Percentiles rank a stretch among this genome's conserved stretches.
phyloP scores from a whole-genome alignment of 2,797 vertebrate species.

The Peromyscus eremicus region DNA sequence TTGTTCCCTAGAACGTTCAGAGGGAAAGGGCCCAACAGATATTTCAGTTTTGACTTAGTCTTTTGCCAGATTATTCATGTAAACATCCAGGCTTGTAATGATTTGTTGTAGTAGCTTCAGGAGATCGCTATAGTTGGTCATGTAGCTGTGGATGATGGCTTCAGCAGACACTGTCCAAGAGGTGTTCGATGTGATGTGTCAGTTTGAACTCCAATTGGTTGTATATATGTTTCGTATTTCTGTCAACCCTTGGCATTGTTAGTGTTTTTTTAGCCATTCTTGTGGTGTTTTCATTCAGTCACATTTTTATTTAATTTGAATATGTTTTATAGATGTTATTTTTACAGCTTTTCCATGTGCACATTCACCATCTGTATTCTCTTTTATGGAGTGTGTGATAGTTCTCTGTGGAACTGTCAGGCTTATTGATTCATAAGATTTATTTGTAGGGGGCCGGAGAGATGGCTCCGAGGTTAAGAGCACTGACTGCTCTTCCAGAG shows the following conservation, averaged over 20 bases:
- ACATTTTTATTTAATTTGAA: background rate
- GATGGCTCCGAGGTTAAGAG: too few species aligned
- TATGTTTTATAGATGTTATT: background rate
- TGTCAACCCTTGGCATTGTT: background rate
- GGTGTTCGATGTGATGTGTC: background rate
- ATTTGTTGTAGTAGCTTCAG: background rate
- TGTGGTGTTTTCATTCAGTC: background rate
- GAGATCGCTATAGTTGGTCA: background rate
- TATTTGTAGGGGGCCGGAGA: too few species aligned
- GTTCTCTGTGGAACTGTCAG: background rate
- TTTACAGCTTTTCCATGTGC: background rate
- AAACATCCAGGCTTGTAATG: background rate
- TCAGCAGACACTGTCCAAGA: background rate
- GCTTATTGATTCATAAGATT: background rate
- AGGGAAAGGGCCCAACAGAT: too few species aligned
- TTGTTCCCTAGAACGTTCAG: background rate
- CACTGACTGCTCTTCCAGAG: too few species aligned
- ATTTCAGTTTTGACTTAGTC: background rate
- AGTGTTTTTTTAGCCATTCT: background rate
- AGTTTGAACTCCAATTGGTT: background rate
- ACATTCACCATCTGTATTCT: background rate
- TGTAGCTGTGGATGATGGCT: background rate
- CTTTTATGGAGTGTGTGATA: background rate
- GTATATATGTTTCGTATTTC: background rate
- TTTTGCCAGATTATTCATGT: background rate